A percentile compares a stretch with the other conserved stretches of the same genome.
phyloP scores from a whole-genome alignment of 2,888 invertebrate genomes.

The Trichacis sp. region DNA sequence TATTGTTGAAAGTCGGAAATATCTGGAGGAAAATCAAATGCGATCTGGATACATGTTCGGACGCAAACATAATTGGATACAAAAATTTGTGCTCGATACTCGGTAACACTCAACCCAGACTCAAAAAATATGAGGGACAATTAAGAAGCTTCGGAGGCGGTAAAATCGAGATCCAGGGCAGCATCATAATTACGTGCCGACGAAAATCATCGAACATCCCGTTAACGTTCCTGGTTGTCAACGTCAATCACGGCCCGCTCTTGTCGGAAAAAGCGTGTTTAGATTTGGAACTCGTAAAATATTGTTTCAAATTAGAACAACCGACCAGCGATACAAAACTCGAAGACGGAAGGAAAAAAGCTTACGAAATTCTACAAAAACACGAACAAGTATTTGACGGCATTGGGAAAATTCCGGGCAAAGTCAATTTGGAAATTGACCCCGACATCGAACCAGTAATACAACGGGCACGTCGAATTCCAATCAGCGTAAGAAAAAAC shows the following conservation, averaged over 20 bases:
- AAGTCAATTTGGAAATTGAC: neutral
- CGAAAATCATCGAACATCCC: neutral
- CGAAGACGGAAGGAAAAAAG: neutral
- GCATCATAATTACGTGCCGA: neutral
- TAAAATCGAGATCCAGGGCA: neutral
- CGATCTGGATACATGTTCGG: conserved; percentile 12
- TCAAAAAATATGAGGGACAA: neutral
- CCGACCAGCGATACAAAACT: neutral
- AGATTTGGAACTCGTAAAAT: neutral
- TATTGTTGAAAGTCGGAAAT: neutral
- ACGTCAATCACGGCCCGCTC: neutral
- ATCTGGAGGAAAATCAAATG: conserved; percentile 2
- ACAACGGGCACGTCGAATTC: neutral
- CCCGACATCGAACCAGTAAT: neutral
- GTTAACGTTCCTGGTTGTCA: neutral
- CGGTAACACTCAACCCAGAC: neutral
- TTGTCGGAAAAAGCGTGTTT: neutral
- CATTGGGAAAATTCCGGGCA: neutral
- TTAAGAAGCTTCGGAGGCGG: neutral
- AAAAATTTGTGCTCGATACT: neutral
- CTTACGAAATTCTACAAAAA: neutral
- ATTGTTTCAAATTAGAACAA: neutral
- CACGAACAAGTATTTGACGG: neutral
- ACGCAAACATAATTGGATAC: conserved; percentile 11
- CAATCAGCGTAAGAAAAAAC: conserved; percentile 2